Evolutionary conservation across 2,888 invertebrate species (phyloP).

Genomic region (Pimpla rufipes): DNA sequence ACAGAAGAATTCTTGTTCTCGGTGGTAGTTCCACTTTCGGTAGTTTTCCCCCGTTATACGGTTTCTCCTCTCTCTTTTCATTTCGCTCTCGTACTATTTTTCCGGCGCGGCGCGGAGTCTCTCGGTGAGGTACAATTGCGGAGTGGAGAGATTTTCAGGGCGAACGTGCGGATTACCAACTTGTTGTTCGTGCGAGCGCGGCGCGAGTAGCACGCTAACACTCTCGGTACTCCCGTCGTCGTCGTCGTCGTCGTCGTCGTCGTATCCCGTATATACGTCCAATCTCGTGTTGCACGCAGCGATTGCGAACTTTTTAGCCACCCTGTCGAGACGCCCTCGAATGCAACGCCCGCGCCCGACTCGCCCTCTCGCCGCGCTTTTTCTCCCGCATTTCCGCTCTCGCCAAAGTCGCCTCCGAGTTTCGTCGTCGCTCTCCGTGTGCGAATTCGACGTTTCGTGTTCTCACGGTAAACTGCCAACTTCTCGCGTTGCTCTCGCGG

Average conservation of each 20-base stretch:
- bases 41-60: slow-evolving; percentile 31
- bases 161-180: slow-evolving; percentile 73
- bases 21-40: slow-evolving; percentile 61
- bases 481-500: slow-evolving; percentile 24
- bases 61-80: neutral
- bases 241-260: slow-evolving; percentile 60
- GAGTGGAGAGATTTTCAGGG: slow-evolving; percentile 64
- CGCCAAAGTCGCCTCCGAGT: slow-evolving; percentile 44
- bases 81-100: slow-evolving; percentile 39
- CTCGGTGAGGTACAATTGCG: slow-evolving; percentile 45
- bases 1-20: slow-evolving; percentile 60
- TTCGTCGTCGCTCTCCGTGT: slow-evolving; percentile 51
- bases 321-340: slow-evolving; percentile 31
- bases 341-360: slow-evolving; percentile 27
- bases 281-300: slow-evolving; percentile 69
- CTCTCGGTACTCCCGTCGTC: slow-evolving; percentile 65
- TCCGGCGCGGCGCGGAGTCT: slow-evolving; percentile 38
- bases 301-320: slow-evolving; percentile 66
- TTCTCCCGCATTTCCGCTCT: slow-evolving; percentile 62
- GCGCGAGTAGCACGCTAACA: slow-evolving; percentile 66
- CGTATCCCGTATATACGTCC: slow-evolving; percentile 57
- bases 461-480: slow-evolving; percentile 30
- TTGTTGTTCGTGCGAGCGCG: slow-evolving; percentile 72
- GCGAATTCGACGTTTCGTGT: slow-evolving; percentile 63
- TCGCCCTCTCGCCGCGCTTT: slow-evolving; percentile 27